These are phyloP conservation scores for Macrosiphum euphorbiae DNA, from an alignment of 2,888 invertebrate genomes.

Conservation along the genomic window DNA sequence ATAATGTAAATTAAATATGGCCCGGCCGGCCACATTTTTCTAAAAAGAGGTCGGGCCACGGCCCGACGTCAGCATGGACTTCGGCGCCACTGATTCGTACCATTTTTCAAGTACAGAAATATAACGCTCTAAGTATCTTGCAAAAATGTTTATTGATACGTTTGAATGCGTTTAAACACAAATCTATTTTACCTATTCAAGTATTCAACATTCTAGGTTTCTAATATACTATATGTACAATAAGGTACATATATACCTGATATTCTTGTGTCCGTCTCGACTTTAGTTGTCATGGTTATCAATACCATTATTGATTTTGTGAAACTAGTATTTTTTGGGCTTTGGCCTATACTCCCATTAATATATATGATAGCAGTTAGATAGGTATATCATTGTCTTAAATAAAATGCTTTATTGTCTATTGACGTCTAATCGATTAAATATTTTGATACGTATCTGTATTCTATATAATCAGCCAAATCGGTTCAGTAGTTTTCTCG, in stretches of 20 bases:
- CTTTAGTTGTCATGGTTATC: constrained; percentile 9
- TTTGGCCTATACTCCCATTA: background rate
- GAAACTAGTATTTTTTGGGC: background rate
- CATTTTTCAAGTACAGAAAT: background rate
- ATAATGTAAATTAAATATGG: no score
- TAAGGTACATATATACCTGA: background rate
- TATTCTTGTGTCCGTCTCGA: background rate
- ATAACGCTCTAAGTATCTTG: background rate
- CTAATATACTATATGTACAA: background rate
- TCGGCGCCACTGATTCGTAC: no score
- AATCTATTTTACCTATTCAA: background rate
- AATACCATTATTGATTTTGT: background rate
- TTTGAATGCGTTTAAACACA: background rate
- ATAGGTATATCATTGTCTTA: background rate
- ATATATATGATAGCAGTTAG: background rate
- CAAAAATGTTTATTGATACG: background rate
- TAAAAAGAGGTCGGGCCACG: no score
- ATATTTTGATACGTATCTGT: background rate
- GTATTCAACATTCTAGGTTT: background rate
- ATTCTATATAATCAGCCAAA: background rate
- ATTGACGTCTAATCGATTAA: background rate
- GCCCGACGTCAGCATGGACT: no score
- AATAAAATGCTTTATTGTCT: background rate
- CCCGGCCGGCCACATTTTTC: no score
- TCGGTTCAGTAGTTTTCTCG: no score